Conservation (phyloP, 1,140 invertebrate species). For the Rhizoglyphus robini region DNA sequence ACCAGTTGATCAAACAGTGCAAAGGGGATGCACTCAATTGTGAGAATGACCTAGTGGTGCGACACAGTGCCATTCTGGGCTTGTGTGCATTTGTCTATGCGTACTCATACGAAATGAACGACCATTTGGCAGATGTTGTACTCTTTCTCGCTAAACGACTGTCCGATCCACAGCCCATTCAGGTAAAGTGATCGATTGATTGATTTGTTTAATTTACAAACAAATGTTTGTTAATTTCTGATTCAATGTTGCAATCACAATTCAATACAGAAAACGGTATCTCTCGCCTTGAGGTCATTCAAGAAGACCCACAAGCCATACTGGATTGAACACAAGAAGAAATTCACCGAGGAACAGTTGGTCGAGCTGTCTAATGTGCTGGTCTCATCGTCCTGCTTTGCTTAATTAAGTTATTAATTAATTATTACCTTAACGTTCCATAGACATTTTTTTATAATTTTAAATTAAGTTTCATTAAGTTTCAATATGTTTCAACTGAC, state of each 20-base stretch:
- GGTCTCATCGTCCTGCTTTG: conserved; percentile 74
- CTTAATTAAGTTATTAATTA: conserved; percentile 33
- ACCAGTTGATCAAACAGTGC: conserved; percentile 30
- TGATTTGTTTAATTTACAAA: no score
- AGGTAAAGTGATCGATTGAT: conserved; percentile 29
- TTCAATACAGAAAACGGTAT: conserved; percentile 68
- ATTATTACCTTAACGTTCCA: no score
- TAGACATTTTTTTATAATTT: no score
- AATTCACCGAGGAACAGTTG: conserved; percentile 82
- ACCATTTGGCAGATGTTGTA: conserved; percentile 65
- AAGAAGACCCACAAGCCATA: conserved; percentile 80
- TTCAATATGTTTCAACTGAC: no score
- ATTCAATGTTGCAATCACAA: no score
- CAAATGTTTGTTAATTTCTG: no score
- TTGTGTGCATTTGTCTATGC: conserved; percentile 74
- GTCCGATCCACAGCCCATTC: conserved; percentile 74
- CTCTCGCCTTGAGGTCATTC: conserved; percentile 71
- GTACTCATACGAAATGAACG: conserved; percentile 75
- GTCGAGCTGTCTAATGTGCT: conserved; percentile 68
- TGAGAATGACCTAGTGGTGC: conserved; percentile 36
- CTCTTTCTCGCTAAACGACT: conserved; percentile 60
- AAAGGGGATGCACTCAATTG: conserved; percentile 25
- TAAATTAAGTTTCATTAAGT: no score
- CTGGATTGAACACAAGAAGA: conserved; percentile 71
- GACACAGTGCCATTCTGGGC: conserved; percentile 70